Evolutionary conservation across 2,888 invertebrate genomes (phyloP).

Genomic region (Marasmarcha lunaedactyla): DNA sequence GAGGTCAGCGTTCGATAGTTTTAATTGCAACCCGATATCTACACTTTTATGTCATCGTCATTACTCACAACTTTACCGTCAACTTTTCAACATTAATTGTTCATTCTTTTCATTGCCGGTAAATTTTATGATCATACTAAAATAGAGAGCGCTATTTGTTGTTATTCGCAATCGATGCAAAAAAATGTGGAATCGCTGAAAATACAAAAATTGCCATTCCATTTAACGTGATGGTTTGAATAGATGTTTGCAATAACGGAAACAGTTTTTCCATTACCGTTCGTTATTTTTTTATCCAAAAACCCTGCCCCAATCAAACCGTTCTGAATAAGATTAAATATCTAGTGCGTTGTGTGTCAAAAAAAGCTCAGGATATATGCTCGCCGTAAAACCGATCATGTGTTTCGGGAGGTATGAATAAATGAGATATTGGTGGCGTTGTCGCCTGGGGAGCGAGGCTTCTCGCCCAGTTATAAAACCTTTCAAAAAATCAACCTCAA

Average conservation of each 20-base stretch:
- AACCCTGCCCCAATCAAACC: constrained; percentile 14
- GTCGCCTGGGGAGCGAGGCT: constrained; percentile 46
- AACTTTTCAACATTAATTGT: background rate
- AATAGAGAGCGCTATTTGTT: background rate
- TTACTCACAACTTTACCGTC: constrained; percentile 3
- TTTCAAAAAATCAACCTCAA: constrained; percentile 58
- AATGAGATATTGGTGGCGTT: constrained; percentile 59
- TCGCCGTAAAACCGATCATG: constrained; percentile 50
- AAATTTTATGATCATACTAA: background rate
- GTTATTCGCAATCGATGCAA: constrained; percentile 4
- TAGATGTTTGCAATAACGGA: constrained; percentile 12
- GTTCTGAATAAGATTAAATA: constrained; percentile 18
- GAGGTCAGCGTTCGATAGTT: constrained; percentile 45
- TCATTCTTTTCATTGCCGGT: background rate
- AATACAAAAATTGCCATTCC: constrained; percentile 11
- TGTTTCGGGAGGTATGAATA: constrained; percentile 65
- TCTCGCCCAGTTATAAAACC: constrained; percentile 55
- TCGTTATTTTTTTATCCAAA: constrained; percentile 2
- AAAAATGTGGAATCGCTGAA: constrained; percentile 7
- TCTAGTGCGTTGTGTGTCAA: constrained; percentile 19
- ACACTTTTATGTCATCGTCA: constrained; percentile 26
- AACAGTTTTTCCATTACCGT: constrained; percentile 5
- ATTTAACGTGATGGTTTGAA: constrained; percentile 15
- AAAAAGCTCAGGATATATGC: background rate
- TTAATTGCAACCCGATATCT: constrained; percentile 66